Evolutionary conservation across 2,113 vertebrate species (phyloP), one percentile per base, ranked within the genome.

Genomic region (Gallinago paraguaiae): DNA sequence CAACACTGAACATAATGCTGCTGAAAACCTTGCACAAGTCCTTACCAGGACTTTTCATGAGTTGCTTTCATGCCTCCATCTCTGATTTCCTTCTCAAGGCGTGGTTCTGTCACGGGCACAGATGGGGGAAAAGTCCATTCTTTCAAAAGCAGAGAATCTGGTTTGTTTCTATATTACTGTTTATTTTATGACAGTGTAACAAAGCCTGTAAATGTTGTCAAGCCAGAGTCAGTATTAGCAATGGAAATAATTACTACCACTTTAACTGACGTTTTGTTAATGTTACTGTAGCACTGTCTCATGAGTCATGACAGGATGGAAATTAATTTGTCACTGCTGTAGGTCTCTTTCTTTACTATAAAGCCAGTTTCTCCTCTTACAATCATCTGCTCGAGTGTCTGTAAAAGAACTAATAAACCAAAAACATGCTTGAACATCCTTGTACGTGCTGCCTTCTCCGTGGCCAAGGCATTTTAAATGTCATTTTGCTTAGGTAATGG

Each of bases 261-360:
- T 92, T 88, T 57, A 97, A 93, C 65, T 88, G 80, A 89, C 23
- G 0, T 91, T 94, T 88, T 96, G 93, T 95, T 96, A 93, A 84
- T 88, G 53, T 96, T 95, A 79, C 83, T 78, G 86, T 88, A 86
- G 61, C 0, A 0, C 83, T 92, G 83, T 59, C 80, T 95, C 88
- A 92, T 96, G 92, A 96, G 92, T 94, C 96, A 97, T 92, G 88
- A 95, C 93, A 95, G 80, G 57, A 93, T 84, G 74, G 86, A 96
- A 96, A 96, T 97, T 94, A 91, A 93, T 93, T 96, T 96, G 86
- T 92, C 95, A 92, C 77, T 94, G 96, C 72, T 94, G 93, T 96
- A 94, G 96, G 93, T 96, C 96, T 88, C 77, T 79, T 86, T 95
- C 93, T 90, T 83, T 94, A 95, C 72, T 93, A 91, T 87, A 92